Conservation (phyloP, 2,113 vertebrate species). For the Ornithorhynchus anatinus region DNA sequence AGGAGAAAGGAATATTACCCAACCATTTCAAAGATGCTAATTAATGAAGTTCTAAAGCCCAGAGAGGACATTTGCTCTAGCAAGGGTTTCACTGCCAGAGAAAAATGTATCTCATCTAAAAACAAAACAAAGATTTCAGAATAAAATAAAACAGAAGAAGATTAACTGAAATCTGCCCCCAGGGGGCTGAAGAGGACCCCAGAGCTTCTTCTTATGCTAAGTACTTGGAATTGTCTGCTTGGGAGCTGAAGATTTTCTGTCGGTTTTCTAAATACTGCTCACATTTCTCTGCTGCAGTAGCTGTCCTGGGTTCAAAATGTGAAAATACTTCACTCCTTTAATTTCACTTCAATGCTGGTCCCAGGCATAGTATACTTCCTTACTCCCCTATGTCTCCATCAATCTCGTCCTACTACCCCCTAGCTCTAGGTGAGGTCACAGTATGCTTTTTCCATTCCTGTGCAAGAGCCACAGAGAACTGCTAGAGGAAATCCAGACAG, state of each 20-base stretch:
- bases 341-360: rapidly evolving
- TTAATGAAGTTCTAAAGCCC: conserved; percentile 77
- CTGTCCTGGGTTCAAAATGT: background rate
- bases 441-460: too few species aligned
- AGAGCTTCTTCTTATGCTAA: conserved; percentile 28
- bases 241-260: background rate
- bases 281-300: background rate
- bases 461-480: too few species aligned
- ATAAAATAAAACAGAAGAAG: conserved; percentile 65
- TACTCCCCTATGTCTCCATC: too few species aligned
- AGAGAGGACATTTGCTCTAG: conserved; percentile 65
- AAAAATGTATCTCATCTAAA: conserved; percentile 51
- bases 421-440: too few species aligned
- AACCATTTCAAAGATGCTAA: conserved; percentile 80
- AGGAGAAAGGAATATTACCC: conserved; percentile 71
- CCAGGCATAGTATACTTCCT: too few species aligned
- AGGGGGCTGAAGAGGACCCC: conserved; percentile 4
- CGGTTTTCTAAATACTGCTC: background rate
- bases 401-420: too few species aligned
- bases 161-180: conserved; percentile 60
- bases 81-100: conserved; percentile 51
- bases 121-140: conserved; percentile 14
- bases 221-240: background rate
- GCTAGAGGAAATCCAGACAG: too few species aligned
- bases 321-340: rapidly evolving